Base-by-base conservation (phyloP, 1,140 invertebrate species). In the Dufourea novaeangliae region DNA sequence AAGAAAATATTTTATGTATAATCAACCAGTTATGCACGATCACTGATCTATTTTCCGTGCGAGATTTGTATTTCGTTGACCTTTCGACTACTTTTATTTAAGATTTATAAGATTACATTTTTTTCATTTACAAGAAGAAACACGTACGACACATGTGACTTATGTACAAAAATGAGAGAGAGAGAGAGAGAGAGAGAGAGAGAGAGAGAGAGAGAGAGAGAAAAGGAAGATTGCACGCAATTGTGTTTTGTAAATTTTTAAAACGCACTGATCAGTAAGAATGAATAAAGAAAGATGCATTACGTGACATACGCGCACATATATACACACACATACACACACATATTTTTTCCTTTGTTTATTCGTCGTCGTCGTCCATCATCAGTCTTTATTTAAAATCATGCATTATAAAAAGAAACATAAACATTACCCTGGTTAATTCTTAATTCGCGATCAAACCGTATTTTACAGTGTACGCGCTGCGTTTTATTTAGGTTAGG, bases 211-310 rank as follows among this genome's bases (percentile, higher is more conserved):
- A n/a, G 50, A 34, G 2, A 52, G 44, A 46, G 32, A 11, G 29
- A n/a, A n/a, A n/a, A n/a, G 34, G 14, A 7, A 22, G 29, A 22
- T 57, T 8, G 34, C 3, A 50, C 46, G 20, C 17, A 29, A 29
- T 32, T 46, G 25, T 41, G 29, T 76, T n/a, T 69, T 75, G 39
- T 59, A 69, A 59, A 69, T 68, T 76, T 69, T 41, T 69, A 27
- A 57, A 59, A 75, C 25, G n/a, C n/a, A 46, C 29, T 39, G 29
- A 69, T 50, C 11, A 59, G 12, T 29, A 39, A 50, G 25, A 27
- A 59, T 25, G 50, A 76, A 69, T 69, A 76, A 76, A 46, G 52
- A 39, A 46, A 14, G 12, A 66, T 37, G 22, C 20, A 46, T 67
- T 56, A 69, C 46, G 8, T 46, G 69, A 37, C 14, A 17, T 41